Evolutionary conservation across 1,140 invertebrate genomes (phyloP), one percentile per base, ranked within the genome.

Genomic region (Drosophila teissieri): DNA sequence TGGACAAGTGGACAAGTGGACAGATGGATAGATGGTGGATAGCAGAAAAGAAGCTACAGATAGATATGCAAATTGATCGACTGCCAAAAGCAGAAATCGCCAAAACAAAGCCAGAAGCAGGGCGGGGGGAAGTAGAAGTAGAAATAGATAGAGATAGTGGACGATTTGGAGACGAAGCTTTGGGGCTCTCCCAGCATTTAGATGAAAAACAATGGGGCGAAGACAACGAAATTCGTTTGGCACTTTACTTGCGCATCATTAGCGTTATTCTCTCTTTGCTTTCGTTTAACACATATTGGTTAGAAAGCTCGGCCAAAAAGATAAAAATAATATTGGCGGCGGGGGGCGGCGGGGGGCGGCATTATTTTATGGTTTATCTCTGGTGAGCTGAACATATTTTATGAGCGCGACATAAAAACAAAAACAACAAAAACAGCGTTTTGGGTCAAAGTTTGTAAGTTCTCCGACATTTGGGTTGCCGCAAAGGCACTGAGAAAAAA

Each of bases 241-340:
- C 72, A 75, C 73, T 76, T 76, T 56, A 65, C 72, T 74, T 68
- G 45, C 55, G 55, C 64, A 61, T 81, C 78, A 77, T 72, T 77
- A 81, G 78, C 56, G 64, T 57, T 80, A 49, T 56, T 52, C 52
- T 57, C 34, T 55, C 36, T 65, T 75, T 52, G 49, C 37, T 56
- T 24, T 49, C 31, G 24, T 36, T 36, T 19, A 65, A 44, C 45
- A 51, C 67, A 54, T 53, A 51, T 62, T 40, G 64, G 57, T 69
- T 80, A 70, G 78, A 76, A 76, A 80, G 73, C 78, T 64, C 42
- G 40, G 48, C 52, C 15, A 39, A 67, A 40, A 24, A 55, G 12
- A n/a, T 12, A 24, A 24, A 39, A 24, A 42, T 11, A 24, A 6
- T 39, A 3, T 34, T 3, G 27, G 34, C 10, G 17, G 48, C 36